A percentile compares a stretch with the other conserved stretches of the same genome.
These are phyloP conservation scores for Scortum barcoo DNA, from an alignment of 2,113 vertebrate species.

Conservation along the genomic window DNA sequence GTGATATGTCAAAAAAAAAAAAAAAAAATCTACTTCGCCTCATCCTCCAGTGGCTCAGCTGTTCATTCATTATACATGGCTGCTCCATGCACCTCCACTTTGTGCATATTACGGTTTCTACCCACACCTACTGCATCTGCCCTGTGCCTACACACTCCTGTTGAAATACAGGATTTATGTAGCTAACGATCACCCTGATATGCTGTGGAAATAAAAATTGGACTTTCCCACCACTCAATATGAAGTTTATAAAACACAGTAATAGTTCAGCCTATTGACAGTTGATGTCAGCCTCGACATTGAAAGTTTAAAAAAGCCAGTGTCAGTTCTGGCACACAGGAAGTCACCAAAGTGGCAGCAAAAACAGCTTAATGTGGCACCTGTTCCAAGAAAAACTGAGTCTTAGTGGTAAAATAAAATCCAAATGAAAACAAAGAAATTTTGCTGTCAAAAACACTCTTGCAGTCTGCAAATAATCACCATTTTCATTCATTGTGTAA, in stretches of 20 bases:
- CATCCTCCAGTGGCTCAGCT: slow-evolving; percentile 62
- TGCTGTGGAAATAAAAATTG: neutral
- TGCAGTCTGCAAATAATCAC: neutral
- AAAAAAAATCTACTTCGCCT: slow-evolving; percentile 30
- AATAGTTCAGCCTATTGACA: neutral
- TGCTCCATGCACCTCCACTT: slow-evolving; percentile 46
- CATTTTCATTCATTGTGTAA: neutral
- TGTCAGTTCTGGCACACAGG: neutral
- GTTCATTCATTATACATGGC: slow-evolving; percentile 75
- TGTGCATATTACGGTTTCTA: slow-evolving; percentile 41
- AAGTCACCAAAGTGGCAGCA: neutral
- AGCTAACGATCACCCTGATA: neutral
- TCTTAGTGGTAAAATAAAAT: neutral
- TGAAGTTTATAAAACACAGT: neutral
- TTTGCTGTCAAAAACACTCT: neutral
- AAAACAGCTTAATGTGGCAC: neutral
- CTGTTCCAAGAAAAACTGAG: neutral
- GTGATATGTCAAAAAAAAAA: slow-evolving; percentile 59
- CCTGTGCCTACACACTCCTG: slow-evolving; percentile 9
- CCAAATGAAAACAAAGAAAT: too few relatives aligned
- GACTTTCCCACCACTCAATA: too few relatives aligned
- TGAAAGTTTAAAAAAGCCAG: neutral
- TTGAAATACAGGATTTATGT: neutral
- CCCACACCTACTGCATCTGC: slow-evolving; percentile 10
- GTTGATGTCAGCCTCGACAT: neutral